phyloP scores from a whole-genome alignment of 2,113 vertebrate species.

The Opisthocomus hoazin region DNA sequence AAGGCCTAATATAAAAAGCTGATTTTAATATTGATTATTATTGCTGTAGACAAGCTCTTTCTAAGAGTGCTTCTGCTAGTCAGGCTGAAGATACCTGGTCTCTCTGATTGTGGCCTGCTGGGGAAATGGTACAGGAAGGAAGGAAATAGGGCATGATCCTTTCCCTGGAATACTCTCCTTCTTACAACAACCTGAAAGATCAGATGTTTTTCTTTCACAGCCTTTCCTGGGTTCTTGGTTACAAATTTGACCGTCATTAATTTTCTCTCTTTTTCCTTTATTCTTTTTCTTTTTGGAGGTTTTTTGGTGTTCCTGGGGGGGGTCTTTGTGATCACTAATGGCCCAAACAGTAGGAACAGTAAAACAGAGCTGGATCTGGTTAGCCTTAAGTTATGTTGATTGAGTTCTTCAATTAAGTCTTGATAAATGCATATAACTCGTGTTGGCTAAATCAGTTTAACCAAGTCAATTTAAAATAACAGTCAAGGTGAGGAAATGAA shows the following conservation, averaged over 20 bases:
- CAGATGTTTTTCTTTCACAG: background rate
- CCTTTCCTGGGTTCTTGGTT: background rate
- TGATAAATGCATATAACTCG: background rate
- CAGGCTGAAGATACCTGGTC: background rate
- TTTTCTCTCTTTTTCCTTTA: background rate
- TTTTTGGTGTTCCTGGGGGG: fast-evolving
- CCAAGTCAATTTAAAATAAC: background rate
- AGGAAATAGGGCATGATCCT: background rate
- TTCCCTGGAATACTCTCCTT: background rate
- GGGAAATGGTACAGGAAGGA: background rate
- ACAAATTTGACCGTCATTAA: background rate
- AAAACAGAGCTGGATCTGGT: background rate
- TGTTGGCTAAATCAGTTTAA: background rate
- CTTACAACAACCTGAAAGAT: background rate
- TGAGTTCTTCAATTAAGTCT: background rate
- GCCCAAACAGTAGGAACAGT: background rate
- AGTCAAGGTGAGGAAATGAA: background rate
- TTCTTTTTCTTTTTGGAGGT: fast-evolving
- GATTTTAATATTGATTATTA: background rate
- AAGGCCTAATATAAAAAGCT: background rate
- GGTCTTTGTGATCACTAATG: background rate
- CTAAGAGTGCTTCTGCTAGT: background rate
- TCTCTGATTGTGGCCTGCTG: background rate
- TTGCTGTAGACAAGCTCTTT: background rate
- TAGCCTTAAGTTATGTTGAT: background rate